Evolutionary conservation across 2,113 vertebrate species (phyloP), one percentile per base, ranked within the genome.

Genomic region (Urocolius indicus): DNA sequence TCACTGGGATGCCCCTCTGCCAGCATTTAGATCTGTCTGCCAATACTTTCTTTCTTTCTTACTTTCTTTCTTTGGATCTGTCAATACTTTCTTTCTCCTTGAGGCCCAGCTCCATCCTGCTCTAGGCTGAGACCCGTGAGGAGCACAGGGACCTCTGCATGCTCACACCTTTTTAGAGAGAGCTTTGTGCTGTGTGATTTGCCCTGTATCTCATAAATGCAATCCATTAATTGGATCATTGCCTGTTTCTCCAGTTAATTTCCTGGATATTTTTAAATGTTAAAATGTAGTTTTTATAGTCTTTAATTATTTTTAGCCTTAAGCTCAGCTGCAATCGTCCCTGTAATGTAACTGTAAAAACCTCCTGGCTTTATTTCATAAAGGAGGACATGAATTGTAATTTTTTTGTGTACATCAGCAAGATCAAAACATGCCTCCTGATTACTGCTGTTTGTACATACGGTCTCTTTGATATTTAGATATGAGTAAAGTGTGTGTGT

Each of bases 181-280:
- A 93, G 95, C 77, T 82, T 43, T 88, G 69, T 81, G 82, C 94
- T 78, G 38, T 79, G 83, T 10, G 30, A 17, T 43, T 92, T 89
- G 93, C 89, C 94, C 95, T 84, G 1, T 27, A 81, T 94, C 93
- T 95, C 94, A 96, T 94, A 95, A 96, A 94, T 87, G 90, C 27
- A 6, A 87, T 82, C 89, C 93, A 94, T 96, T 97, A 96, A 96
- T 93, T 96, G 95, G 92, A 96, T 96, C 96, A 78, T 97, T 97
- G 96, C 94, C 94, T 30, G 77, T 91, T 90, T 51, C 94, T 91
- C 79, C 90, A 96, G 91, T 94, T 96, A 97, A 97, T 97, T 97
- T 97, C 93, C 96, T 96, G 94, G 93, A 34, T 96, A 96, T 97
- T 97, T 97, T 97, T 97, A 97, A 97, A 96, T 96, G 96, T 93